Conservation (phyloP, 1,140 invertebrate species). For the Cotesia vestalis region DNA sequence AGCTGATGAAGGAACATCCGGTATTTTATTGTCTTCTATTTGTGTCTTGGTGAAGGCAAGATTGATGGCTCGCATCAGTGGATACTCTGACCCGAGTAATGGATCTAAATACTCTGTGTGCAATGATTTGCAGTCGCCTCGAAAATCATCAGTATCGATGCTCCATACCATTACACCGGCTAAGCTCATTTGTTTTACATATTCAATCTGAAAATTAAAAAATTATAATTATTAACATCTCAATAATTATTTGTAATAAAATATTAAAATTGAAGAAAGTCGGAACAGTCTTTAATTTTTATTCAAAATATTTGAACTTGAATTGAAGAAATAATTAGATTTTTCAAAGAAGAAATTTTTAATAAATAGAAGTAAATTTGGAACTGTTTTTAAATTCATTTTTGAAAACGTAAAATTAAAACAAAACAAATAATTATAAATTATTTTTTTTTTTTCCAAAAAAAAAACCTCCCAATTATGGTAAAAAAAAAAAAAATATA, state of each 20-base stretch:
- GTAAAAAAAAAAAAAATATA: background rate
- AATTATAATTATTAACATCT: too few species aligned
- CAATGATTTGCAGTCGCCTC: slow-evolving; percentile 69
- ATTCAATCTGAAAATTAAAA: slow-evolving; percentile 54
- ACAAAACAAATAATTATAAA: too few species aligned
- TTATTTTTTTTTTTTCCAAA: too few species aligned
- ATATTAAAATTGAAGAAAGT: too few species aligned
- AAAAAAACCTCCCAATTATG: too few species aligned
- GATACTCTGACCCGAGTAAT: slow-evolving; percentile 60
- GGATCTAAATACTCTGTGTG: slow-evolving; percentile 50
- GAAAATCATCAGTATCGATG: slow-evolving; percentile 81
- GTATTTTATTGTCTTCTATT: slow-evolving; percentile 14
- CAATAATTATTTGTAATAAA: background rate
- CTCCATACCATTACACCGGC: slow-evolving; percentile 88
- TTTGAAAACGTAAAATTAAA: too few species aligned
- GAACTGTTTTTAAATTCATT: too few species aligned
- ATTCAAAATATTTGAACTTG: too few species aligned
- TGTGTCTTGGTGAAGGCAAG: slow-evolving; percentile 20
- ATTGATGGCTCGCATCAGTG: slow-evolving; percentile 71
- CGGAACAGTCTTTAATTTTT: slow-evolving; percentile 8
- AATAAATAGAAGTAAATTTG: too few species aligned
- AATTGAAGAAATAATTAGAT: background rate
- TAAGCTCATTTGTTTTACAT: slow-evolving; percentile 67
- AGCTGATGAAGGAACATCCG: too few species aligned
- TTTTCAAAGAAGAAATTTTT: slow-evolving; percentile 1